phyloP scores from a whole-genome alignment of 2,888 invertebrate species.

The Agriotes lineatus region DNA sequence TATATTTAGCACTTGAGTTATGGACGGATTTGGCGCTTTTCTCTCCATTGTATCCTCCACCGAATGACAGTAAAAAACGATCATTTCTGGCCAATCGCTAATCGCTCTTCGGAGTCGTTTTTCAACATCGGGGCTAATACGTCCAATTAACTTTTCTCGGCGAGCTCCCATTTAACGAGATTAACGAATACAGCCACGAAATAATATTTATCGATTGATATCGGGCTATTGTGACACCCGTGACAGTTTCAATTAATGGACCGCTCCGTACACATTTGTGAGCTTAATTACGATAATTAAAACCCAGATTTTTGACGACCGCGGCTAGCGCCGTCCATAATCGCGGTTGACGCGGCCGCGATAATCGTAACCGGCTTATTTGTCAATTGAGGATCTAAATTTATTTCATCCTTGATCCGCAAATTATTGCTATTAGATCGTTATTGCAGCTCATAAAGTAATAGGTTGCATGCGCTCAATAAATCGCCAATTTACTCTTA shows the following conservation, averaged over 20 bases:
- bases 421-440: constrained; percentile 4
- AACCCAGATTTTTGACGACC: neutral
- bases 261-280: neutral
- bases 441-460: neutral
- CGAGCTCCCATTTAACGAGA: constrained; percentile 7
- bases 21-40: too few relatives aligned
- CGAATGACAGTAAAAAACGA: neutral
- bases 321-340: neutral
- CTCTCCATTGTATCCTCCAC: neutral
- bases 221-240: constrained; percentile 7
- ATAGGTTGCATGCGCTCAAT: neutral
- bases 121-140: neutral
- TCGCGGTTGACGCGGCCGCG: neutral
- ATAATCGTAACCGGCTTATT: neutral
- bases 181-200: neutral
- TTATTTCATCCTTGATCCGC: constrained; percentile 5
- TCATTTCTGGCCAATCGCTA: neutral
- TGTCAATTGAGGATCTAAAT: constrained; percentile 5
- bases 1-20: too few relatives aligned
- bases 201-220: constrained; percentile 16
- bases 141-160: constrained; percentile 7
- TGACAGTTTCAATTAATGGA: constrained; percentile 12
- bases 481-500: neutral
- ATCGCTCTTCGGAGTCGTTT: neutral
- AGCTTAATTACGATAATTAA: constrained; percentile 9